These are phyloP conservation scores for Acanthosepion pharaonis DNA, from an alignment of 2,888 invertebrate species.

Conservation along the genomic window DNA sequence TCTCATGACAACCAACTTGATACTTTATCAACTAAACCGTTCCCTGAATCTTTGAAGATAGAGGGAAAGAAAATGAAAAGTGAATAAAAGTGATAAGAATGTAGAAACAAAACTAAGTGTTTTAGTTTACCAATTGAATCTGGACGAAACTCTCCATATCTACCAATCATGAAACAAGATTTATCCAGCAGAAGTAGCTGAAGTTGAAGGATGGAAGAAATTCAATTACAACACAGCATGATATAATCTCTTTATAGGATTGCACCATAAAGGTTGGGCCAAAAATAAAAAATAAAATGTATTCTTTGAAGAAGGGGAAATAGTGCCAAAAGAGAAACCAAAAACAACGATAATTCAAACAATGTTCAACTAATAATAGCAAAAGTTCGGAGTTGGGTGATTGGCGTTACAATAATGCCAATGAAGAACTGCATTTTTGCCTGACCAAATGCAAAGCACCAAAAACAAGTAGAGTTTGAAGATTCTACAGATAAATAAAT, in stretches of 20 bases:
- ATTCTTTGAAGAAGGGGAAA: neutral
- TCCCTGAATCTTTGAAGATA: neutral
- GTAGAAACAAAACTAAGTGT: neutral
- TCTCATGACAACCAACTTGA: neutral
- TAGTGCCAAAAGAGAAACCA: neutral
- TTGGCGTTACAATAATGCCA: neutral
- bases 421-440: conserved; percentile 10
- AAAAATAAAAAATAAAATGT: neutral
- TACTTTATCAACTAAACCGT: neutral
- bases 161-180: conserved; percentile 4
- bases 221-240: neutral
- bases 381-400: neutral
- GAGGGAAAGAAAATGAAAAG: neutral
- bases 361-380: conserved; percentile 33
- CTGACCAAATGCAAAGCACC: neutral
- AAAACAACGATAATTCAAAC: neutral
- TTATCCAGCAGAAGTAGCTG: neutral
- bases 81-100: neutral
- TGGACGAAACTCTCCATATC: neutral
- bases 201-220: neutral
- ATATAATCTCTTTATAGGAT: conserved; percentile 33
- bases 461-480: neutral
- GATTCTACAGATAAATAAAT: neutral
- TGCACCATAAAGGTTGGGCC: neutral
- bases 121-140: neutral